Percentiles rank a stretch among this genome's conserved stretches.
phyloP scores from a whole-genome alignment of 2,113 vertebrate species.

The Prietella phreatophila region DNA sequence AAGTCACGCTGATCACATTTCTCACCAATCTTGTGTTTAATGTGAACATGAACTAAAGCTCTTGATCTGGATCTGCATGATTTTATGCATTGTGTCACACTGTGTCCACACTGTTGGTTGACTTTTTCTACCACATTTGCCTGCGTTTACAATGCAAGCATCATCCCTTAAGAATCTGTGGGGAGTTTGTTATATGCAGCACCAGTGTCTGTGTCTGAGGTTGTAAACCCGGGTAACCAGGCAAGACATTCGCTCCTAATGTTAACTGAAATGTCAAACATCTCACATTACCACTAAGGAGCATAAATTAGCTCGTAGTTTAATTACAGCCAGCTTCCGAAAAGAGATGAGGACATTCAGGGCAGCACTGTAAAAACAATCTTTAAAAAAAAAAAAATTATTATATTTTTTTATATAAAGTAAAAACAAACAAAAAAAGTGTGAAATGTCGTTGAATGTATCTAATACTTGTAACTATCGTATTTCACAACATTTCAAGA shows the following conservation, averaged over 20 bases:
- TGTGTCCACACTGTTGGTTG: background rate
- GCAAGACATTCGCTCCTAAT: background rate
- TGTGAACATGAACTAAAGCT: background rate
- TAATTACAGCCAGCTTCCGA: background rate
- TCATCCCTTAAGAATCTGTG: background rate
- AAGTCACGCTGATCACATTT: background rate
- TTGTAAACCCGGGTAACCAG: background rate
- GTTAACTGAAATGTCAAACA: constrained; percentile 4
- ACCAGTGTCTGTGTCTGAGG: too few relatives aligned
- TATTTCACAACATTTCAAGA: background rate
- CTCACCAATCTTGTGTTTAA: too few relatives aligned
- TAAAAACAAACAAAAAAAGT: background rate
- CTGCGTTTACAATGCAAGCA: background rate
- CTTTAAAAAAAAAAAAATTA: background rate
- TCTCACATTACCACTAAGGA: background rate
- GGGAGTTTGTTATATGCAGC: background rate
- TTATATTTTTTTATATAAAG: background rate
- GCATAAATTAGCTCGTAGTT: background rate
- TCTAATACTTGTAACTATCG: background rate
- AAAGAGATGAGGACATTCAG: background rate
- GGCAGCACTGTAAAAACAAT: background rate
- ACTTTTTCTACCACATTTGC: background rate
- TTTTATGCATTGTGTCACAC: background rate
- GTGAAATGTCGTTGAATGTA: background rate
- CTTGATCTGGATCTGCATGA: background rate